Evolutionary conservation across 2,113 vertebrate species (phyloP).

Genomic region (Callithrix jacchus): DNA sequence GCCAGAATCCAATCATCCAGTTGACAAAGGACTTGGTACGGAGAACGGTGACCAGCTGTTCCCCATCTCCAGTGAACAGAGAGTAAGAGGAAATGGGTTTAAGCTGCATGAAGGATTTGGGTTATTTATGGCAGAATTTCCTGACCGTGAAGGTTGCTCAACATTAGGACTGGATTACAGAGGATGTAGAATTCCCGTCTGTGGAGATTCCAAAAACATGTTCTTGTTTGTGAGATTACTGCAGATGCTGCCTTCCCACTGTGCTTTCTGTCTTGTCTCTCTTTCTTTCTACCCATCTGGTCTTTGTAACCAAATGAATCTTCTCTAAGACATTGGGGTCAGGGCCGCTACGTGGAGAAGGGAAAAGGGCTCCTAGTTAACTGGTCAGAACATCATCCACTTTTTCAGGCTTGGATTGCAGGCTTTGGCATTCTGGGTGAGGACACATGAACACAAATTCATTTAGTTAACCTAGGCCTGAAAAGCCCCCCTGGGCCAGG

Average conservation of each 20-base stretch:
- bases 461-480: background rate
- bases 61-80: constrained; percentile 65
- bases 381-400: background rate
- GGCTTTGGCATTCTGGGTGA: background rate
- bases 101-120: constrained; percentile 76
- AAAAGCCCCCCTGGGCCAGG: background rate
- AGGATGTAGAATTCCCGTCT: constrained; percentile 32
- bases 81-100: constrained; percentile 73
- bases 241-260: background rate
- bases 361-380: rapidly evolving
- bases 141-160: constrained; percentile 59
- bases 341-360: background rate
- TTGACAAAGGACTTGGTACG: constrained; percentile 49
- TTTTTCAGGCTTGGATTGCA: background rate
- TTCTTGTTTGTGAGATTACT: constrained; percentile 24
- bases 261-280: background rate
- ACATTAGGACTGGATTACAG: constrained; percentile 65
- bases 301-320: background rate
- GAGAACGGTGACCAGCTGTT: constrained; percentile 67
- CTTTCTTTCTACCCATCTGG: background rate
- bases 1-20: constrained; percentile 70
- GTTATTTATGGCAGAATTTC: constrained; percentile 74
- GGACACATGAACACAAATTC: background rate
- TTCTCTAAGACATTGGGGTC: background rate
- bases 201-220: constrained; percentile 37